These are phyloP conservation scores for Hyperoplus immaculatus DNA, from an alignment of 2,797 vertebrate species.

Conservation along the genomic window DNA sequence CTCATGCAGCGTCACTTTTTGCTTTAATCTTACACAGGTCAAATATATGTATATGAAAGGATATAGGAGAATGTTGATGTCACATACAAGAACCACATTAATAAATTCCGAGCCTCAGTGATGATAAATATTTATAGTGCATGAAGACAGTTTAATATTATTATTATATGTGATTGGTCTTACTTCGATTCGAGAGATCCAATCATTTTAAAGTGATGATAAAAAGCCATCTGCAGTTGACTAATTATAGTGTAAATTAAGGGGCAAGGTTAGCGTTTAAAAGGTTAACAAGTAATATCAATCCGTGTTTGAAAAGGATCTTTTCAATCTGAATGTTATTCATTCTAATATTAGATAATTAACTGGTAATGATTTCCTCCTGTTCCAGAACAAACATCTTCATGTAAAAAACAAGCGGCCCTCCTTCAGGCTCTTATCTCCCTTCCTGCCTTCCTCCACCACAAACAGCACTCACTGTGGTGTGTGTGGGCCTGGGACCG, in stretches of 20 bases:
- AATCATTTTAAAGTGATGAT: too few species aligned
- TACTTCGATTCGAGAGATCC: background rate
- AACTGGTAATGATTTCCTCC: slow-evolving; percentile 32
- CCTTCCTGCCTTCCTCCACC: slow-evolving; percentile 53
- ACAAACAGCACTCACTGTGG: slow-evolving; percentile 28
- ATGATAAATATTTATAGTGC: background rate
- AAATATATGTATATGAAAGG: background rate
- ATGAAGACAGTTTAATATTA: background rate
- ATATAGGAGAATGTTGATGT: background rate
- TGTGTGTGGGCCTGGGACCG: slow-evolving; percentile 4
- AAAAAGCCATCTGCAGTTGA: background rate
- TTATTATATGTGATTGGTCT: background rate
- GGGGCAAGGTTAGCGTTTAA: background rate
- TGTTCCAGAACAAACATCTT: slow-evolving; percentile 10
- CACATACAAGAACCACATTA: background rate
- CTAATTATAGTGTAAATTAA: background rate
- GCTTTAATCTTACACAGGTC: background rate
- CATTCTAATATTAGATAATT: slow-evolving; percentile 18
- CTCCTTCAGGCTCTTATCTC: slow-evolving; percentile 38
- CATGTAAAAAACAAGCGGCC: slow-evolving; percentile 29
- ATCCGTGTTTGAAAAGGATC: slow-evolving; percentile 1
- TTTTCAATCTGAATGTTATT: slow-evolving; percentile 9
- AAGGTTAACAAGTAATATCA: slow-evolving; percentile 12
- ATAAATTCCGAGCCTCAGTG: background rate
- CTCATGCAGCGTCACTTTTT: background rate